These are phyloP conservation scores for Desmodus rotundus DNA, from an alignment of 2,113 vertebrate species.

Conservation along the genomic window DNA sequence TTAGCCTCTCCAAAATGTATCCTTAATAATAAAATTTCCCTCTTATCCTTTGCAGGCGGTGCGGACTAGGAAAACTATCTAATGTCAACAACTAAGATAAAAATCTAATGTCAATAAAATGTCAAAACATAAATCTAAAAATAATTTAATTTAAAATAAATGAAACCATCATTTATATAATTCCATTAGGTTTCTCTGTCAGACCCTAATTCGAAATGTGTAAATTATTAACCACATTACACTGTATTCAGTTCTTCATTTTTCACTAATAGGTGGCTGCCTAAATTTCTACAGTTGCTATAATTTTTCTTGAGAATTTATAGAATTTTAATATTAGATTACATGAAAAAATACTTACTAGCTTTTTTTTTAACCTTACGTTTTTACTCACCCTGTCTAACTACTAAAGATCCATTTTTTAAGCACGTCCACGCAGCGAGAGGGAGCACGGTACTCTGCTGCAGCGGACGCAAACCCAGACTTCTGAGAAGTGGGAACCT, in stretches of 20 bases:
- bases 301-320: constrained; percentile 77
- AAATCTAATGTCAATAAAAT: constrained; percentile 71
- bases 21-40: not conserved
- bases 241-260: constrained; percentile 74
- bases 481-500: not conserved
- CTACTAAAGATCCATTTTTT: constrained; percentile 51
- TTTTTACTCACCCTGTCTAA: constrained; percentile 51
- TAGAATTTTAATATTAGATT: constrained; percentile 77
- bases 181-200: constrained; percentile 75
- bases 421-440: not conserved
- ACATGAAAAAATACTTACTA: constrained; percentile 62
- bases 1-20: constrained; percentile 9
- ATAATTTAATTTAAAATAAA: constrained; percentile 75
- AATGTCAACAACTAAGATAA: constrained; percentile 43
- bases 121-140: constrained; percentile 76
- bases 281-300: constrained; percentile 70
- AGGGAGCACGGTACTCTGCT: not conserved
- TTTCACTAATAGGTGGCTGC: constrained; percentile 77
- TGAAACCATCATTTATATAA: constrained; percentile 74
- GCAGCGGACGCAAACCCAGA: not conserved
- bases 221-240: constrained; percentile 77
- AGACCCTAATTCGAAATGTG: constrained; percentile 72
- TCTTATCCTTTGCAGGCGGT: not conserved
- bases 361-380: constrained; percentile 45
- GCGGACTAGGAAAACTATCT: constrained; percentile 4